A percentile compares a stretch with the other conserved stretches of the same genome.
These are phyloP conservation scores for Bedellia somnulentella DNA, from an alignment of 2,888 invertebrate genomes.

Conservation along the genomic window DNA sequence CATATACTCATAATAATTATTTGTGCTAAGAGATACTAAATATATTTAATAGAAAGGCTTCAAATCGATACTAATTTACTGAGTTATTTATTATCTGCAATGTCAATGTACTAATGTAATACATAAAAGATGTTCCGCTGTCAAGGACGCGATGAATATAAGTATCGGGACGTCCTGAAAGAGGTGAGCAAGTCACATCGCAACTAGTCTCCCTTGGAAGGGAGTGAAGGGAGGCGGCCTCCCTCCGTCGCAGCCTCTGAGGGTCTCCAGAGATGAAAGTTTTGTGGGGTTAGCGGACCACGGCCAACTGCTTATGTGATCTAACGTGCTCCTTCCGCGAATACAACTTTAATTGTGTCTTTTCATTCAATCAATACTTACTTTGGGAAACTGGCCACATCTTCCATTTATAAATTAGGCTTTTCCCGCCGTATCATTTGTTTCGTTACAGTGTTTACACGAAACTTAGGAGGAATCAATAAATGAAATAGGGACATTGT, in stretches of 20 bases:
- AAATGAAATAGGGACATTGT: too few relatives aligned
- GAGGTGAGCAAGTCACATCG: slow-evolving; percentile 60
- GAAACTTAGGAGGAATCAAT: too few relatives aligned
- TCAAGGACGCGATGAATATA: slow-evolving; percentile 22
- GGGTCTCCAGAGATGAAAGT: slow-evolving; percentile 56
- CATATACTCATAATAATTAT: too few relatives aligned
- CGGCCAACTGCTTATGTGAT: slow-evolving; percentile 23
- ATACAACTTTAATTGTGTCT: slow-evolving; percentile 54
- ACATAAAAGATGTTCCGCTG: too few relatives aligned
- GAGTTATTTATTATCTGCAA: too few relatives aligned
- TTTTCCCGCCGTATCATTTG: too few relatives aligned
- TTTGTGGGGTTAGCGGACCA: slow-evolving; percentile 52
- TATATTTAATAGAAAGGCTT: too few relatives aligned
- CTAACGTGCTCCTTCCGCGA: neutral
- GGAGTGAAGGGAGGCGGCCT: slow-evolving; percentile 35
- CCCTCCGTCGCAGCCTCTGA: slow-evolving; percentile 17
- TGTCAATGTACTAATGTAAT: too few relatives aligned
- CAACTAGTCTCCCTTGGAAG: slow-evolving; percentile 47
- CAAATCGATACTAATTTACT: too few relatives aligned
- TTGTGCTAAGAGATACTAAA: too few relatives aligned
- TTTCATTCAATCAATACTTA: slow-evolving; percentile 59
- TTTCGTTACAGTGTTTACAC: too few relatives aligned
- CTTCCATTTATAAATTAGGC: slow-evolving; percentile 7
- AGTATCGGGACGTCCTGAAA: slow-evolving; percentile 55
- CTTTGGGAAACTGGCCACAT: slow-evolving; percentile 17